Evolutionary conservation across 2,888 invertebrate species (phyloP).

Genomic region (Clistopyga incitator): DNA sequence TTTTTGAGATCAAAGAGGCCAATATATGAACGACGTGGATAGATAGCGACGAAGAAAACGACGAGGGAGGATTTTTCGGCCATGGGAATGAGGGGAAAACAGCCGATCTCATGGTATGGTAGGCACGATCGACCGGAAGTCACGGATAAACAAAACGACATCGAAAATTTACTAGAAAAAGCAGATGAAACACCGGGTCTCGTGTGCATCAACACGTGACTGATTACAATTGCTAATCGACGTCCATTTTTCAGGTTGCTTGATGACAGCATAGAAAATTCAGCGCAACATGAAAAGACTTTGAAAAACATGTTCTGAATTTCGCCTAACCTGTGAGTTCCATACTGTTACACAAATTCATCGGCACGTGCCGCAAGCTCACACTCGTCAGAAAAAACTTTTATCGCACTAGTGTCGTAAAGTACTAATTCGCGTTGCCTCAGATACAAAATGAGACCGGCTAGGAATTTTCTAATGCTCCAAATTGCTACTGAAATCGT

Average conservation of each 20-base stretch:
- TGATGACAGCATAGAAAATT: background rate
- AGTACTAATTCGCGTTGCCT: too few species aligned
- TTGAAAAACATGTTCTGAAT: too few species aligned
- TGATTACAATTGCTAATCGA: background rate
- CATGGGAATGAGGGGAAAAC: background rate
- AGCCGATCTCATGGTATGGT: slow-evolving; percentile 4
- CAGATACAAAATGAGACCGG: too few species aligned
- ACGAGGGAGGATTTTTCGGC: slow-evolving; percentile 1
- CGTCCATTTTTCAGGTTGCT: background rate
- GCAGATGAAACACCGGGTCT: background rate
- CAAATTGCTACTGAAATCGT: background rate
- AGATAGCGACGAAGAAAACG: slow-evolving; percentile 44
- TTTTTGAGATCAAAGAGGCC: slow-evolving; percentile 78
- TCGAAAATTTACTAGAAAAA: background rate
- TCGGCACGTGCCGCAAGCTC: too few species aligned
- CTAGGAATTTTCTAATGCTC: too few species aligned
- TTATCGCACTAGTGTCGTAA: too few species aligned
- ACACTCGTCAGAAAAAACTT: too few species aligned
- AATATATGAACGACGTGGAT: slow-evolving; percentile 55
- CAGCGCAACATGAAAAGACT: background rate
- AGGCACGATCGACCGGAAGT: slow-evolving; percentile 2
- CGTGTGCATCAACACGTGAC: background rate
- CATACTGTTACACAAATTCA: too few species aligned
- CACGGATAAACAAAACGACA: background rate
- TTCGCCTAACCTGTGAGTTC: too few species aligned